Percentiles rank a stretch among this genome's conserved stretches.
phyloP scores from a whole-genome alignment of 1,140 invertebrate species.

The Heliconius hewitsoni region DNA sequence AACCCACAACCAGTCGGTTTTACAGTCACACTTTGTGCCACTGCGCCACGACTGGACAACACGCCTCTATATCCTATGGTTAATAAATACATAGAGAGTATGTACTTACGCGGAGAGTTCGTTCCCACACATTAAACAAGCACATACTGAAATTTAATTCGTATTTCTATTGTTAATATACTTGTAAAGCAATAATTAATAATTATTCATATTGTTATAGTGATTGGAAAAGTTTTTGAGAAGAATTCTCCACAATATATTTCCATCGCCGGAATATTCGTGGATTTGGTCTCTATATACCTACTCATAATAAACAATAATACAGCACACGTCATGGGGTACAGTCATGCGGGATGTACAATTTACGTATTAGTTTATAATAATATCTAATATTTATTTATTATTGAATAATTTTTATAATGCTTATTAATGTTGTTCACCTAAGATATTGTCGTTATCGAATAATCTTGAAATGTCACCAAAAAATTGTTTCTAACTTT shows the following conservation, averaged over 20 bases:
- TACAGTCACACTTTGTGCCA: no score
- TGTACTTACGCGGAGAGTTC: conserved; percentile 11
- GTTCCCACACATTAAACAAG: neutral
- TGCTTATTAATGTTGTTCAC: neutral
- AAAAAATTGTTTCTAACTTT: neutral
- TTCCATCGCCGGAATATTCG: conserved; percentile 35
- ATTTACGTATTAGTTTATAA: neutral
- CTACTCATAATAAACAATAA: neutral
- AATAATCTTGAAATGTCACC: neutral
- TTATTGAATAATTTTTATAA: neutral
- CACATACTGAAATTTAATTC: conserved; percentile 12
- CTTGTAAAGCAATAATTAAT: neutral
- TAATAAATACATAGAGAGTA: neutral
- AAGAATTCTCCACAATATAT: conserved; percentile 27
- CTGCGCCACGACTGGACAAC: no score
- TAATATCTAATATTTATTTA: neutral
- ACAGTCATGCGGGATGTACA: conserved; percentile 26
- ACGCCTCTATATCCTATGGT: neutral
- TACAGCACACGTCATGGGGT: conserved; percentile 17
- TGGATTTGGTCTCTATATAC: conserved; percentile 10
- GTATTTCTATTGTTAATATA: conserved; percentile 23
- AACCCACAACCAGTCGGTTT: no score
- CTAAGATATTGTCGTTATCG: neutral
- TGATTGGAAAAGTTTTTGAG: conserved; percentile 28
- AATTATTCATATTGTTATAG: conserved; percentile 28